phyloP scores from a whole-genome alignment of 2,797 vertebrate genomes.

The Dromococcyx pavoninus region DNA sequence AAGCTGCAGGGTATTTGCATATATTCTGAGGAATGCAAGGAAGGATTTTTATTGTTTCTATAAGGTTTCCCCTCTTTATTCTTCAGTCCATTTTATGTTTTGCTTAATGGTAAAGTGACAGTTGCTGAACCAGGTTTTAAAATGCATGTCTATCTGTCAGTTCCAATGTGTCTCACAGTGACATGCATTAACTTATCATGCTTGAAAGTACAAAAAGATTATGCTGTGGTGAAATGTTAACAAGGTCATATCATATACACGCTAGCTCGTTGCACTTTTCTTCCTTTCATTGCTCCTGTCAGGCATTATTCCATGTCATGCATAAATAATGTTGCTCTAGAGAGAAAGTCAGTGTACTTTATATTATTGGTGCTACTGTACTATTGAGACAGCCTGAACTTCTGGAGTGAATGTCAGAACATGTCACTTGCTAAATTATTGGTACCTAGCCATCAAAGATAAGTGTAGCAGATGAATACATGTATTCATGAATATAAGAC shows the following conservation, averaged over 20 bases:
- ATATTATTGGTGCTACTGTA: not conserved
- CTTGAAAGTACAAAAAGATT: constrained; percentile 59
- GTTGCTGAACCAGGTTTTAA: constrained; percentile 26
- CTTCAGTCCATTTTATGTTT: not conserved
- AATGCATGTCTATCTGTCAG: constrained; percentile 48
- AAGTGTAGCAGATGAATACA: not conserved
- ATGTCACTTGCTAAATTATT: constrained; percentile 40
- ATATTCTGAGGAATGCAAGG: not conserved
- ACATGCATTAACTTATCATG: constrained; percentile 35
- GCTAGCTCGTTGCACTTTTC: constrained; percentile 48
- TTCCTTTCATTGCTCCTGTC: constrained; percentile 54
- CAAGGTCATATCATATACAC: constrained; percentile 61
- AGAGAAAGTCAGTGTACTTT: constrained; percentile 29
- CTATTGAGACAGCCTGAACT: constrained; percentile 29
- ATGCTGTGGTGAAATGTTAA: constrained; percentile 45
- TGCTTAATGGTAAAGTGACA: not conserved
- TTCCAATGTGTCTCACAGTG: not conserved
- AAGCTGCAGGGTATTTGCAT: not conserved
- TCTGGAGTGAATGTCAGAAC: constrained; percentile 45
- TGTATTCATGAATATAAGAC: constrained; percentile 46
- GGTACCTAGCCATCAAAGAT: constrained; percentile 26
- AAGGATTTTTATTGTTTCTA: not conserved
- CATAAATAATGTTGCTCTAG: constrained; percentile 58
- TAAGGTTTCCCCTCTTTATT: not conserved
- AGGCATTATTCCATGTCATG: constrained; percentile 55